Base-by-base conservation (phyloP, 2,797 vertebrate genomes). In the Xenopus petersii region DNA sequence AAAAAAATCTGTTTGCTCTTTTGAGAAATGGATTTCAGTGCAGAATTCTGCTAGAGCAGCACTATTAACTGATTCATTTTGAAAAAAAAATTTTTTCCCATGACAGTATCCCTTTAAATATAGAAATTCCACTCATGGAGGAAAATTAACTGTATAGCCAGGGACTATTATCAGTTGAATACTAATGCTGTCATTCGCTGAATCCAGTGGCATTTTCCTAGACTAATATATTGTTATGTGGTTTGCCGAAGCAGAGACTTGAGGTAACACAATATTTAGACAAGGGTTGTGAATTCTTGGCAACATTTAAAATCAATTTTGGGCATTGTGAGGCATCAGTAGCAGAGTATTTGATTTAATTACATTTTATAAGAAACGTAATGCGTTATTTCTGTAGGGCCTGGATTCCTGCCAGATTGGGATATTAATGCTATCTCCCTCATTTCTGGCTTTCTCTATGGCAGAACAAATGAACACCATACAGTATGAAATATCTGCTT, bases 241-340 rank as follows among this genome's bases (percentile, higher is more conserved):
- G 33, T 63, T 63, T 63, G 36, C 36, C 26, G 12, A 30, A 63
- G 13, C 9, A 36, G 12, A 63, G 26, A 36, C 33, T 33, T 63
- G 61, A 36, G 61, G 26, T 21, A 26, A 16, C 66, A 64, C 17
- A 75, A 16, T 12, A 71, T 77, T 67, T 62, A 55, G 75, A 67
- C 75, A 71, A 77, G 75, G 69, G 46, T 66, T 77, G 61, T 42
- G 75, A 65, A 26, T 76, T 76, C 74, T 76, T 76, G 74, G 68
- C 71, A 77, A 71, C 64, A 71, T 77, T 71, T 71, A 62, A 71
- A 71, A 77, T 77, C 75, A 71, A 71, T 71, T 77, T 77, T 67
- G 59, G 69, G 55, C 51, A 30, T 55, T 55, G 61, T 46, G 64
- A 70, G 61, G 69, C 75, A 61, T 66, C 69, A 62, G 54, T 68